phyloP scores from a whole-genome alignment of 1,140 invertebrate genomes.

The Hycleus cichorii region DNA sequence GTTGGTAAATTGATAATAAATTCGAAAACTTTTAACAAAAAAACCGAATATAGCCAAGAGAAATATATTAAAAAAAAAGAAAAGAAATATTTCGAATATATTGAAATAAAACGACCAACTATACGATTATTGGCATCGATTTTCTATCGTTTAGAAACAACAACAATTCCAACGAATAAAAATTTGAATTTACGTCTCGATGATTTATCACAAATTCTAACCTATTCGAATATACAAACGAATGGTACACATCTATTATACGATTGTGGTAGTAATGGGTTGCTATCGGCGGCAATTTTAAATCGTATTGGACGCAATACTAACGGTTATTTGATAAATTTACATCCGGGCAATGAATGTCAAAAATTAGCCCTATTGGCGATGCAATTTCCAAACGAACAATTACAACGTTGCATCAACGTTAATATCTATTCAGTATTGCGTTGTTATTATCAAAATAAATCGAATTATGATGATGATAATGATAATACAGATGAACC shows the following conservation, averaged over 20 bases:
- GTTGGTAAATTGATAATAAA: slow-evolving; percentile 81
- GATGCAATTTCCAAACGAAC: slow-evolving; percentile 66
- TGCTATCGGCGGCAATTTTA: slow-evolving; percentile 74
- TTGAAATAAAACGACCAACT: slow-evolving; percentile 67
- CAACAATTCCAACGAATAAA: slow-evolving; percentile 43
- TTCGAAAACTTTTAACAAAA: slow-evolving; percentile 76
- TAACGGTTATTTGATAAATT: slow-evolving; percentile 58
- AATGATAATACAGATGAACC: slow-evolving; percentile 8
- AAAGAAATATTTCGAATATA: slow-evolving; percentile 77
- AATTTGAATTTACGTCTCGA: slow-evolving; percentile 76
- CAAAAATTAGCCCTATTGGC: slow-evolving; percentile 69
- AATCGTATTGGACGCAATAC: slow-evolving; percentile 60
- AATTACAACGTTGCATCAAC: slow-evolving; percentile 55
- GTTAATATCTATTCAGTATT: slow-evolving; percentile 68
- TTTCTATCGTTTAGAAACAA: slow-evolving; percentile 66
- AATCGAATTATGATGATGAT: slow-evolving; percentile 22
- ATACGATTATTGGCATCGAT: slow-evolving; percentile 69
- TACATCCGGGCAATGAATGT: slow-evolving; percentile 71
- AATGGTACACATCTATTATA: slow-evolving; percentile 72
- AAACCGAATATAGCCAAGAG: slow-evolving; percentile 88
- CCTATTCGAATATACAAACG: slow-evolving; percentile 69
- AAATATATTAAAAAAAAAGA: slow-evolving; percentile 94
- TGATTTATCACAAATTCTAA: slow-evolving; percentile 78
- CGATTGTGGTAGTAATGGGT: slow-evolving; percentile 77
- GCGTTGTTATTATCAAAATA: slow-evolving; percentile 53